Evolutionary conservation across 1,140 invertebrate genomes (phyloP), one percentile per base, ranked within the genome.

Genomic region (Penaeus chinensis): DNA sequence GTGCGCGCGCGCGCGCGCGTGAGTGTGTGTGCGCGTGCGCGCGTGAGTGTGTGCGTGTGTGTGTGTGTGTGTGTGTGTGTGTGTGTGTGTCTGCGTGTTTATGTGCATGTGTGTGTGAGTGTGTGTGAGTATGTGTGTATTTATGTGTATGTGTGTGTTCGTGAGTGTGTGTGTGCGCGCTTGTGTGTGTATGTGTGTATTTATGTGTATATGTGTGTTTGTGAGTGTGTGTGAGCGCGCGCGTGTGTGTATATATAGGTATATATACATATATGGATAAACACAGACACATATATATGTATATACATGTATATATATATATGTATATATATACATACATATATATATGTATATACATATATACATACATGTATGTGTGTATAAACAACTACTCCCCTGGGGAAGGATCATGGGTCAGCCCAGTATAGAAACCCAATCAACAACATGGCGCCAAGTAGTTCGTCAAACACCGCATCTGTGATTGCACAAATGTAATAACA

Each of bases 301-400:
- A 71, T 71, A 71, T 71, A 71, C 24, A 27, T 71, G 27, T 71
- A 71, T 71, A 71, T 71, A 24, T 71, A 71, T n/a, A 71, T 71
- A 71, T 71, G 27, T 71, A 71, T n/a, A 7, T 71, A 71, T n/a
- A 71, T 71, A 71, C 27, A 71, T 71, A 71, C 27, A 71, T 71
- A 24, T 24, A 71, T 71, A 42, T 42, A 42, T 42, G 4, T 42
- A 42, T 42, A 42, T 42, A 42, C 7, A 42, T 42, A 42, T 42
- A 37, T 32, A 32, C 2, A 32, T 32, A 32, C 32, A 32, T 32
- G 32, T 2, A 2, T 2, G 32, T 32, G 32, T 32, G 32, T 2
- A 32, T 32, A 32, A 32, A 32, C 32, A 32, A 32, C 32, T 32
- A 32, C 32, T 32, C 32, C 2, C 32, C 2, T 32, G 32, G 32